These are phyloP conservation scores for Cosmopolites sordidus DNA, from an alignment of 2,888 invertebrate species.

Conservation along the genomic window DNA sequence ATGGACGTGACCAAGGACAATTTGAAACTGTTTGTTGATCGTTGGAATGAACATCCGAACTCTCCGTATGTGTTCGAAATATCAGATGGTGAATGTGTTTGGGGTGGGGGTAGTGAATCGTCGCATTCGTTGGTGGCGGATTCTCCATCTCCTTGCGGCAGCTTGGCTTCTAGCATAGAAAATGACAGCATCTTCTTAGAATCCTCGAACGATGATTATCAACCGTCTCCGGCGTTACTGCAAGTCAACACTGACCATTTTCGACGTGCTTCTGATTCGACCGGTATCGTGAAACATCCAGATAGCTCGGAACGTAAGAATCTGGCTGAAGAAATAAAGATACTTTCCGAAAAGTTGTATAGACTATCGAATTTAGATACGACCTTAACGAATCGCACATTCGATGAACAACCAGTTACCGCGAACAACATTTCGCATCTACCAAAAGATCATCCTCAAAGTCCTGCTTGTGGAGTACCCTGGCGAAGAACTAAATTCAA, in stretches of 20 bases:
- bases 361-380: constrained; percentile 59
- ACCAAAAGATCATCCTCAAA: constrained; percentile 34
- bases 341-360: constrained; percentile 73
- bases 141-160: constrained; percentile 76
- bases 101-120: constrained; percentile 33
- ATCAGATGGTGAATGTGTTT: constrained; percentile 35
- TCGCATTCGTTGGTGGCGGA: constrained; percentile 60
- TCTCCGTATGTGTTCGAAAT: constrained; percentile 80
- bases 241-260: constrained; percentile 35
- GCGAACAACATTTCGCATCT: constrained; percentile 16
- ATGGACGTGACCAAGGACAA: constrained; percentile 79
- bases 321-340: constrained; percentile 78
- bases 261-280: constrained; percentile 73
- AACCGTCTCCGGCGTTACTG: constrained; percentile 10
- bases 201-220: constrained; percentile 23
- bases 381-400: constrained; percentile 11
- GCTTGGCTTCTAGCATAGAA: constrained; percentile 64
- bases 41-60: constrained; percentile 86
- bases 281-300: constrained; percentile 58
- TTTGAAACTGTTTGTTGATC: constrained; percentile 75
- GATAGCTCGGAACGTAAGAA: constrained; percentile 64
- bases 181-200: constrained; percentile 49
- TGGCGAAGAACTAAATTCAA: constrained; percentile 59
- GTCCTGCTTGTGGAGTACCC: constrained; percentile 37
- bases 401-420: constrained; percentile 13